Evolutionary conservation across 2,797 vertebrate species (phyloP).

Genomic region (Thaleichthys pacificus): DNA sequence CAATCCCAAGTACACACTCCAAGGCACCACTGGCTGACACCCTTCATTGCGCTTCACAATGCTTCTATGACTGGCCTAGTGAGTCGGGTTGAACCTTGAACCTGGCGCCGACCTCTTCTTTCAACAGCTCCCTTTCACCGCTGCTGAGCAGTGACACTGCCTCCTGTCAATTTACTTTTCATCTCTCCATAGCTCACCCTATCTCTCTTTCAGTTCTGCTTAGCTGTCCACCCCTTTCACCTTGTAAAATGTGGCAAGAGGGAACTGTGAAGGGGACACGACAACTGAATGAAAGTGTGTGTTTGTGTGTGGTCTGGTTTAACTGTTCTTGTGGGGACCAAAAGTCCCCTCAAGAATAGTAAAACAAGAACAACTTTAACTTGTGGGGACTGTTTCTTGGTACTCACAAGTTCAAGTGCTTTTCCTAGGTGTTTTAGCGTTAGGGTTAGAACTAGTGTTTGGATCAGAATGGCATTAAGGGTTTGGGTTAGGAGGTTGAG

Average conservation of each 20-base stretch:
- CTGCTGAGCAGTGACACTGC: constrained; percentile 25
- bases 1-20: background rate
- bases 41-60: constrained; percentile 17
- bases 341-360: background rate
- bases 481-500: too few relatives aligned
- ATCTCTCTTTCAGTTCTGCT: constrained; percentile 15
- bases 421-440: too few relatives aligned
- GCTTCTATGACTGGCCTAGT: constrained; percentile 5
- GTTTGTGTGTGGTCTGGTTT: constrained; percentile 1
- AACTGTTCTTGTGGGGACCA: background rate
- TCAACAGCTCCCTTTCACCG: background rate
- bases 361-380: background rate
- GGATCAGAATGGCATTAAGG: too few relatives aligned
- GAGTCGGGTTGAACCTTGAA: constrained; percentile 14
- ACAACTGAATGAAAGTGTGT: background rate
- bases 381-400: too few relatives aligned
- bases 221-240: constrained; percentile 24
- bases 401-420: too few relatives aligned
- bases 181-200: constrained; percentile 12
- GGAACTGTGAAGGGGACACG: background rate
- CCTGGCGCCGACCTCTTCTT: background rate
- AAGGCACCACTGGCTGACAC: constrained; percentile 7
- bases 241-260: background rate
- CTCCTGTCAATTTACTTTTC: constrained; percentile 38
- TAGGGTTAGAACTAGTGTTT: too few relatives aligned